Evolutionary conservation across 2,797 vertebrate species (phyloP).

Genomic region (Steatocranus sp.): DNA sequence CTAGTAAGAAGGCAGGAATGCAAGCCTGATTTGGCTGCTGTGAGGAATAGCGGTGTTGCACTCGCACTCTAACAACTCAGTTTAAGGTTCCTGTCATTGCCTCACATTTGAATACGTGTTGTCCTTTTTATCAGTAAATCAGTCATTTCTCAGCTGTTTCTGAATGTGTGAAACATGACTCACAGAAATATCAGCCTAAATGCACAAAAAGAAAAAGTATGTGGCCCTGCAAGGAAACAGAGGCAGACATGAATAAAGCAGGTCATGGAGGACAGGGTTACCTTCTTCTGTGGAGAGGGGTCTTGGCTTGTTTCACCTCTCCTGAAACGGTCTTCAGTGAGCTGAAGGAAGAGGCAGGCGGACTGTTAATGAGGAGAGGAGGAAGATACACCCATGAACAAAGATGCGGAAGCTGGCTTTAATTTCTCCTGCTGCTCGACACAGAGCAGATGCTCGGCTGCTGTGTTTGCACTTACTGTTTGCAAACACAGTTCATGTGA

Average conservation of each 20-base stretch:
- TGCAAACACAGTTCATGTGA: background rate
- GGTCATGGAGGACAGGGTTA: background rate
- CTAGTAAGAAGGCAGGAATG: background rate
- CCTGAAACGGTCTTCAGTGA: constrained; percentile 2
- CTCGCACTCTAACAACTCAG: background rate
- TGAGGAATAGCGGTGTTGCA: background rate
- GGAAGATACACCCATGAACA: background rate
- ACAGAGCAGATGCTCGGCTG: background rate
- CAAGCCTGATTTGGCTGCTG: background rate
- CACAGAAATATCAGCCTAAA: background rate
- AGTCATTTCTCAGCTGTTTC: background rate
- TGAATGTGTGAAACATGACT: background rate
- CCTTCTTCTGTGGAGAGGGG: constrained; percentile 50
- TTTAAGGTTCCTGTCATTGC: background rate
- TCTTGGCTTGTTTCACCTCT: constrained; percentile 23
- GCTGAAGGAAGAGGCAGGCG: constrained; percentile 7
- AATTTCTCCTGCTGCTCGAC: background rate
- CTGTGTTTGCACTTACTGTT: background rate
- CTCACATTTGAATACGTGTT: background rate
- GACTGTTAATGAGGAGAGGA: background rate
- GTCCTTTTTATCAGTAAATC: background rate
- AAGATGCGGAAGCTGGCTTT: background rate
- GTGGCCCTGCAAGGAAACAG: background rate
- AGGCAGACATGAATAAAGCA: background rate
- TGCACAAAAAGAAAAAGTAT: background rate